Percentiles rank a stretch among this genome's conserved stretches.
Conservation (phyloP, 2,888 invertebrate species). For the Macrosoma leucophasiata region DNA sequence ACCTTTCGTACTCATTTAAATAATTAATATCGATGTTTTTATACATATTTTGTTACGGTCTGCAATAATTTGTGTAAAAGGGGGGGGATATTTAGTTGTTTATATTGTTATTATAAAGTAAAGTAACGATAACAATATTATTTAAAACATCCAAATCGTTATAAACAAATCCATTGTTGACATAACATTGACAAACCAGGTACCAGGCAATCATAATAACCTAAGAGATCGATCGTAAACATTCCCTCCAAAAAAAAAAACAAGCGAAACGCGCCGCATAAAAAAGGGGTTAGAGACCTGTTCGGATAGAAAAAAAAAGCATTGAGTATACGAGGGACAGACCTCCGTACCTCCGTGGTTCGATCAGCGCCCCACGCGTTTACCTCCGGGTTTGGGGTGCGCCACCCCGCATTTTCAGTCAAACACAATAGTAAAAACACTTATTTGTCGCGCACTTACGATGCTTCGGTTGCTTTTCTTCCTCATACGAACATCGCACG, state of each 20-base stretch:
- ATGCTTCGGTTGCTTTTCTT: conserved; percentile 73
- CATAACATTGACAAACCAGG: conserved; percentile 8
- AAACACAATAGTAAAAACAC: conserved; percentile 60
- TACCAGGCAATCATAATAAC: conserved; percentile 59
- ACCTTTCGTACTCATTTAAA: too few species aligned
- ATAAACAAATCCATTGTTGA: too few species aligned
- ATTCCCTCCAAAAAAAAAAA: conserved; percentile 72
- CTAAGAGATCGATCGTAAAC: conserved; percentile 53
- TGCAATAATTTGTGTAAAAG: too few species aligned
- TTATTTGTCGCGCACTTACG: conserved; percentile 62
- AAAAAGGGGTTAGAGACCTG: conserved; percentile 70
- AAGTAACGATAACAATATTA: too few species aligned
- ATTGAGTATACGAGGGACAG: conserved; percentile 66
- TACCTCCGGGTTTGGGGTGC: conserved; percentile 56
- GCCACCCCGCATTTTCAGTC: conserved; percentile 61
- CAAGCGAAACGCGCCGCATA: conserved; percentile 48
- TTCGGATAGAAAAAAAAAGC: conserved; percentile 53
- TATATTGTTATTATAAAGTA: conserved; percentile 1
- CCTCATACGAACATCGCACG: conserved; percentile 77
- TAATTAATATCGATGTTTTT: too few species aligned
- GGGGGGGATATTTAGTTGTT: too few species aligned
- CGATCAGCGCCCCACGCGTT: conserved; percentile 63
- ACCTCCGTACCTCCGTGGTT: conserved; percentile 69
- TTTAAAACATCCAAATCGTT: too few species aligned
- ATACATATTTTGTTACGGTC: too few species aligned